Conservation (phyloP, 1,140 invertebrate genomes). For the Micrasema longulum region DNA sequence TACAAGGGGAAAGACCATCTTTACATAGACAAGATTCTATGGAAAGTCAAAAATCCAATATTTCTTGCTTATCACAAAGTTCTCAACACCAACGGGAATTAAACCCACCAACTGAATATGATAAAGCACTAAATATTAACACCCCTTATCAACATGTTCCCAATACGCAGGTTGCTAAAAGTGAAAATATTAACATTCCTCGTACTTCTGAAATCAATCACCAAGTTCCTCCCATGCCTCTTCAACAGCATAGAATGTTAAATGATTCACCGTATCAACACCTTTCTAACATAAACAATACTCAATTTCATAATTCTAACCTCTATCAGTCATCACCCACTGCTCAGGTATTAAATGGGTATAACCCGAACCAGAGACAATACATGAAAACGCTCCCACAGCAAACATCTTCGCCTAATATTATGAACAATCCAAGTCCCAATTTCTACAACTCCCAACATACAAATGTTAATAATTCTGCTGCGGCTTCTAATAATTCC, state of each 20-base stretch:
- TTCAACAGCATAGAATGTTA: slow-evolving; percentile 22
- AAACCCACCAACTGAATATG: slow-evolving; percentile 65
- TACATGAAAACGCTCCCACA: slow-evolving; percentile 24
- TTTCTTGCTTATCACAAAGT: slow-evolving; percentile 62
- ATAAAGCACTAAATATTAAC: slow-evolving; percentile 63
- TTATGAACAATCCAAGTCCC: slow-evolving; percentile 54
- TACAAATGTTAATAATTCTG: slow-evolving; percentile 3
- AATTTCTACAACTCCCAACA: slow-evolving; percentile 58
- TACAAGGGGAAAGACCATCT: slow-evolving; percentile 63
- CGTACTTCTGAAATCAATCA: slow-evolving; percentile 28
- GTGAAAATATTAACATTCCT: slow-evolving; percentile 38
- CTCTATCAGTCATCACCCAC: slow-evolving; percentile 47
- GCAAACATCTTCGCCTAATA: slow-evolving; percentile 36
- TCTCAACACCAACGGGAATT: slow-evolving; percentile 57
- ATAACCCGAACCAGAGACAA: slow-evolving; percentile 42
- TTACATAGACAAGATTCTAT: slow-evolving; percentile 66
- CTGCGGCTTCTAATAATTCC: slow-evolving; percentile 21
- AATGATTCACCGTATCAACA: slow-evolving; percentile 40
- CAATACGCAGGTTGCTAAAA: slow-evolving; percentile 55
- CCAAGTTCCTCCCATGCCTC: slow-evolving; percentile 22
- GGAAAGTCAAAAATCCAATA: slow-evolving; percentile 67
- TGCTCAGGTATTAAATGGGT: slow-evolving; percentile 34
- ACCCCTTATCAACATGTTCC: slow-evolving; percentile 61
- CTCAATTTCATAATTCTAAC: slow-evolving; percentile 14
- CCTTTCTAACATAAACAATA: slow-evolving; percentile 27